Base-by-base conservation (phyloP, 2,113 vertebrate genomes). In the Pteropus alecto region DNA sequence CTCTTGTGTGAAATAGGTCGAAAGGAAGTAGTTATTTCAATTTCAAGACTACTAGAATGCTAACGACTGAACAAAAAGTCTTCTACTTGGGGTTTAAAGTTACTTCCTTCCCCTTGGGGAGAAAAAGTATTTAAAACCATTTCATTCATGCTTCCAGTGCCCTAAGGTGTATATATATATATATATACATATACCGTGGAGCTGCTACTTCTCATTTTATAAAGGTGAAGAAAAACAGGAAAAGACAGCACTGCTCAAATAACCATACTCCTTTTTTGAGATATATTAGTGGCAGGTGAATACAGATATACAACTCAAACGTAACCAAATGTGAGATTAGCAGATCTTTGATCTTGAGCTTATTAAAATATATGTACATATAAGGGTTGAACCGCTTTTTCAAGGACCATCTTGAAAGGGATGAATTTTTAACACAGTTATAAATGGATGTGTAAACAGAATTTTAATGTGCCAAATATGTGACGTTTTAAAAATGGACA, bases 11-110 rank as follows among this genome's bases (percentile, higher is more conserved):
- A 96, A 94, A 88, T 43, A 65, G 13, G 61, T 90, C 38, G 82
- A 90, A 78, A 65, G 48, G 26, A 94, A 81, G 15, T 19, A 73
- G 33, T 63, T 82, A 73, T 33, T 85, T 94, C 85, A 70, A 46
- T 83, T 54, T 93, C 35, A 95, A 79, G 18, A 95, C 28, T 63
- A 94, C 24, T 38, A 81, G 35, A 91, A 82, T 86, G 30, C 73
- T 82, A 90, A 76, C 33, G 16, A 73, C 7, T 93, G 6, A 48
- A 61, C 33, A 5, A 90, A 73, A 81, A 74, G 35, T 61, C 22
- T 74, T 46, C 43, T 73, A 56, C 9, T 19, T 82, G 54, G 21
- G 0, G 38, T 41, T 77, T 73, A 81, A 77, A 67, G 41, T 46
- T n/a, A n/a, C 43, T 73, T 83, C 3, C 5, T 73, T 67, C 26